These are phyloP conservation scores for Megaceryle torquata DNA, from an alignment of 2,113 vertebrate species.

Conservation along the genomic window DNA sequence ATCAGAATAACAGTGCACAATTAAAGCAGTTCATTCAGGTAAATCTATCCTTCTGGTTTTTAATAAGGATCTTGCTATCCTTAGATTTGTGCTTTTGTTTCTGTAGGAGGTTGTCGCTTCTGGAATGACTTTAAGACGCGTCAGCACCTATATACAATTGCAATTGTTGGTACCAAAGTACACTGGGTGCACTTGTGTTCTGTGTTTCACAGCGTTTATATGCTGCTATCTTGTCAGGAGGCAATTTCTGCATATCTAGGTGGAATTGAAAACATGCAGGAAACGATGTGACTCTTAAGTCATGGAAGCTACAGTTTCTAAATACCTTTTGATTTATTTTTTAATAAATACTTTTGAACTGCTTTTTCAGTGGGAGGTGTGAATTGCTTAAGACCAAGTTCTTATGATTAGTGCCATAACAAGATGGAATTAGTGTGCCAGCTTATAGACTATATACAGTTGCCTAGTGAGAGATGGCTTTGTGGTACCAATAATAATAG, in stretches of 20 bases:
- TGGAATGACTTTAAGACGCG: background rate
- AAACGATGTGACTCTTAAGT: background rate
- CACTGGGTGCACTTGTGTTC: background rate
- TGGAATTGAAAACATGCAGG: background rate
- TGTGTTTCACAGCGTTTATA: background rate
- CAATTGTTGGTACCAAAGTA: background rate
- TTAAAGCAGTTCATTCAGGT: slow-evolving; percentile 94
- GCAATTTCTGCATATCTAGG: background rate
- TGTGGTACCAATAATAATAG: background rate
- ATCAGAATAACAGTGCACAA: slow-evolving; percentile 84
- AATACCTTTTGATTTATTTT: background rate
- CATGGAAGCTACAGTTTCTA: background rate
- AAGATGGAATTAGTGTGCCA: background rate
- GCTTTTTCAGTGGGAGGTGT: background rate
- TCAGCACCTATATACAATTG: background rate
- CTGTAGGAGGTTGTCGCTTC: background rate
- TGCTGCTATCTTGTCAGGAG: background rate
- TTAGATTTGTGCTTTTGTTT: background rate
- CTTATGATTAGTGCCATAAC: background rate
- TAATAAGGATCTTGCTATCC: background rate
- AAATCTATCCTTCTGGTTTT: background rate
- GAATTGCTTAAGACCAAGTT: background rate
- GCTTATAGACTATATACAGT: background rate
- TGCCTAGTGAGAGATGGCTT: background rate
- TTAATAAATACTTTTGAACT: background rate